These are phyloP conservation scores for Theonella swinhoei DNA, from an alignment of 37 sponge, comb jelly and placozoan species.

Conservation along the genomic window DNA sequence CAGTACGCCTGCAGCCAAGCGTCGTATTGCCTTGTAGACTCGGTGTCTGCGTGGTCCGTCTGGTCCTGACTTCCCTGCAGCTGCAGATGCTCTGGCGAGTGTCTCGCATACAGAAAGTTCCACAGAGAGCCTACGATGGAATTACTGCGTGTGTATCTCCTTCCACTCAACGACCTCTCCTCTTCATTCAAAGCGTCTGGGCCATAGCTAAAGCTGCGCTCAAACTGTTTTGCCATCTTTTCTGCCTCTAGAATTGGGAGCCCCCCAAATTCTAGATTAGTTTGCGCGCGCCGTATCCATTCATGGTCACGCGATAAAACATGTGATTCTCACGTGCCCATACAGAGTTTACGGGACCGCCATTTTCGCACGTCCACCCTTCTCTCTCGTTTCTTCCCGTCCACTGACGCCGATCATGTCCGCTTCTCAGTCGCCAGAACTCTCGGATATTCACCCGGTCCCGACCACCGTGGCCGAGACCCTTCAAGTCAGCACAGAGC, in stretches of 20 bases:
- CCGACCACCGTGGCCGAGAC: constrained; percentile 60
- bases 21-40: constrained; percentile 11
- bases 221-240: too few relatives aligned
- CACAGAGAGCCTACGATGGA: background rate
- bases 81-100: background rate
- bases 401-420: constrained; percentile 44
- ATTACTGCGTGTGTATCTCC: background rate
- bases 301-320: too few relatives aligned
- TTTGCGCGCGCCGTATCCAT: too few relatives aligned
- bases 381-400: constrained; percentile 1
- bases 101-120: background rate
- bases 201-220: too few relatives aligned
- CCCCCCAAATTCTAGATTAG: too few relatives aligned
- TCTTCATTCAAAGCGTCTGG: background rate
- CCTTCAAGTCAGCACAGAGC: constrained; percentile 37
- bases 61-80: background rate
- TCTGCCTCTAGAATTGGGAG: too few relatives aligned
- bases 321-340: constrained; percentile 13
- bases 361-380: constrained; percentile 10
- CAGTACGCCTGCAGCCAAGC: constrained; percentile 65
- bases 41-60: background rate
- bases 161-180: too few relatives aligned
- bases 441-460: constrained; percentile 48
- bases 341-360: constrained; percentile 35
- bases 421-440: constrained; percentile 41